These are phyloP conservation scores for Lutjanus erythropterus DNA, from an alignment of 2,113 vertebrate genomes.

Conservation along the genomic window DNA sequence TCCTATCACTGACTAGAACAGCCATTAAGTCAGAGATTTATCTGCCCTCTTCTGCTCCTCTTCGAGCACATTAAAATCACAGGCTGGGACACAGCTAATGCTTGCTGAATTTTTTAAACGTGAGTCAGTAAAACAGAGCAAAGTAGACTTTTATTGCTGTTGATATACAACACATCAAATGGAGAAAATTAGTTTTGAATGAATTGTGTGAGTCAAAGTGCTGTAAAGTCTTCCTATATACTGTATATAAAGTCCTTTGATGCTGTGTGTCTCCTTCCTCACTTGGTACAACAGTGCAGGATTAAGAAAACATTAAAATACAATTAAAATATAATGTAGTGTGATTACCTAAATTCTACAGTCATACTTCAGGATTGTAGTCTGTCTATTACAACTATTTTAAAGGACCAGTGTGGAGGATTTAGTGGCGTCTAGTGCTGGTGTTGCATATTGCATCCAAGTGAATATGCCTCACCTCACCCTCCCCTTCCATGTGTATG, in stretches of 20 bases:
- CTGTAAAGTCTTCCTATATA: background rate
- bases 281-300: background rate
- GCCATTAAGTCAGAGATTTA: constrained; percentile 28
- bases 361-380: background rate
- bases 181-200: constrained; percentile 13
- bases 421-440: too few relatives aligned
- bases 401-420: too few relatives aligned
- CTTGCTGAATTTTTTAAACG: constrained; percentile 11
- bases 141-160: constrained; percentile 36
- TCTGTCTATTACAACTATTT: background rate
- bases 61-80: constrained; percentile 51
- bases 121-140: constrained; percentile 24
- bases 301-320: background rate
- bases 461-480: too few relatives aligned
- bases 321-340: background rate
- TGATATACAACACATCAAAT: background rate
- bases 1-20: background rate
- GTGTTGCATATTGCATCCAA: too few relatives aligned
- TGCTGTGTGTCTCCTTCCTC: background rate
- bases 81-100: background rate
- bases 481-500: too few relatives aligned
- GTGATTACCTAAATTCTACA: background rate
- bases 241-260: background rate
- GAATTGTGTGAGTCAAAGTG: background rate
- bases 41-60: constrained; percentile 17